A percentile compares a stretch with the other conserved stretches of the same genome.
These are phyloP conservation scores for Mastacembelus armatus DNA, from an alignment of 2,797 vertebrate genomes.

Conservation along the genomic window DNA sequence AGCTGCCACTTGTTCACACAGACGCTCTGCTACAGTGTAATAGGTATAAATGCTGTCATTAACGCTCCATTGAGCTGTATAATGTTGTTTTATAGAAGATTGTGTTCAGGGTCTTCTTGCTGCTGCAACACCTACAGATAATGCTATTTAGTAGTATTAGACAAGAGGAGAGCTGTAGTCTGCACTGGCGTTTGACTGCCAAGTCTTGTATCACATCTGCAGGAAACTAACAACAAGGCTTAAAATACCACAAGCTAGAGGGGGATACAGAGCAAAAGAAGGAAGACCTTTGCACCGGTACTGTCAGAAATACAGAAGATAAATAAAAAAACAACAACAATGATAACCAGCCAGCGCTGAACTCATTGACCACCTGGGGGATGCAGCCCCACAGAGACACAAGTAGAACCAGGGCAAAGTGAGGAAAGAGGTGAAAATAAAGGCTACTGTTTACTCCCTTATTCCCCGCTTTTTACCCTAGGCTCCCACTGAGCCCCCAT, in stretches of 20 bases:
- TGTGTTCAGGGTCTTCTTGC: background rate
- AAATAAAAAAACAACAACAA: slow-evolving; percentile 25
- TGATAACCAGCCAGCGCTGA: slow-evolving; percentile 28
- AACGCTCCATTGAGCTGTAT: slow-evolving; percentile 41
- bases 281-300: slow-evolving; percentile 26
- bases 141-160: slow-evolving; percentile 4
- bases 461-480: slow-evolving; percentile 1
- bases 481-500: background rate
- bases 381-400: slow-evolving; percentile 5
- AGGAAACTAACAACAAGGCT: slow-evolving; percentile 24
- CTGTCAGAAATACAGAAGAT: slow-evolving; percentile 13
- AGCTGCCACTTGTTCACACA: slow-evolving; percentile 46
- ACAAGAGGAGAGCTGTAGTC: background rate
- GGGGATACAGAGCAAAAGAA: background rate
- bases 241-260: slow-evolving; percentile 34
- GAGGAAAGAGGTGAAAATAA: background rate
- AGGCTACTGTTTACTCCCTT: background rate
- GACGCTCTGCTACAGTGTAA: slow-evolving; percentile 52
- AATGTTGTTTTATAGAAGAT: slow-evolving; percentile 33
- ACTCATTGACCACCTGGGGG: slow-evolving; percentile 9
- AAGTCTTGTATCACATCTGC: slow-evolving; percentile 22
- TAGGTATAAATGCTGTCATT: slow-evolving; percentile 73
- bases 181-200: slow-evolving; percentile 6
- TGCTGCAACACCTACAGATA: slow-evolving; percentile 16
- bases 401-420: background rate